Base-by-base conservation (phyloP, 2,113 vertebrate species). In the Camelus dromedarius region DNA sequence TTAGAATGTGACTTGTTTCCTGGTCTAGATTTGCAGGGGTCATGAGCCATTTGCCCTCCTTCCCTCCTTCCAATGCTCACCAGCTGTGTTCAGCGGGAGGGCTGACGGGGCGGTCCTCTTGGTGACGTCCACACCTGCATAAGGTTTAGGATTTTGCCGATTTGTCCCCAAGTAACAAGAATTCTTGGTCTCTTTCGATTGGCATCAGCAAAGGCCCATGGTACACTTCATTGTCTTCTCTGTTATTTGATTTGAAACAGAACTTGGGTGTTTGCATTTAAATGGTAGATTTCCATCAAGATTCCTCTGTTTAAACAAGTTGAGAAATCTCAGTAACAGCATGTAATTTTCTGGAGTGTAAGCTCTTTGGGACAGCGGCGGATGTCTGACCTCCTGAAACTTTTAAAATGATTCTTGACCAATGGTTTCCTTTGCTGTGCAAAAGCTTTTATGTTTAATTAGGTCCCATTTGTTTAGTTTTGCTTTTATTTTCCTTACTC, bases 71-170 rank as follows among this genome's bases (percentile, higher is more conserved):
- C 9, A 18, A 56, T 0, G 2, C 5, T 54, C 8, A 14, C 42
- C 5, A 1, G 15, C 52, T 54, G 54, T 88, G 72, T 8, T 30
- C 32, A 15, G 13, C 56, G 0, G 14, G 67, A 22, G 5, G 16
- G 46, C 26, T 13, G 80, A 22, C 0, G 26, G 10, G 0, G 0
- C 0, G 4, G 8, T 32, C 32, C 12, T 64, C 52, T 46, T 11
- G 30, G 24, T 22, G 22, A 24, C 0, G 0, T n/a, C 28, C 1
- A 0, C 0, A 13, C 66, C 22, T 6, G 8, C 15, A 2, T 5
- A 9, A 24, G n/a, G 15, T 9, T 12, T 2, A 26, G 20, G 64
- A 26, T 19, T 24, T 2, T 24, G 35, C 11, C 1, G 11, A 38
- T n/a, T 0, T 0, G 1, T 42, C 24, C 46, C 70, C 46, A 46